A percentile compares a stretch with the other conserved stretches of the same genome.
Evolutionary conservation across 2,113 vertebrate genomes (phyloP).

Genomic region (Hemiscyllium ocellatum): DNA sequence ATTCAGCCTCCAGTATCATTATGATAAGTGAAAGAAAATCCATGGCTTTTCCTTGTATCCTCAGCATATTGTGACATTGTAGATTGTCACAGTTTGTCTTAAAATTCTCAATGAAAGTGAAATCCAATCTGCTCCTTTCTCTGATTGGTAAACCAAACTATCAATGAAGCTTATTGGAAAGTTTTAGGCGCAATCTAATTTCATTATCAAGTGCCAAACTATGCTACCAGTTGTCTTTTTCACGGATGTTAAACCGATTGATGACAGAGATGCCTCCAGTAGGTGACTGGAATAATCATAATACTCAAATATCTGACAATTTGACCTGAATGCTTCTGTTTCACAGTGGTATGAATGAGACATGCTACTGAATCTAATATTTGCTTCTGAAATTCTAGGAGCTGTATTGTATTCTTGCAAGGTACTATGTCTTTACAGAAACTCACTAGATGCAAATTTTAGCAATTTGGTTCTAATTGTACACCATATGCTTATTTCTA

Average conservation of each 20-base stretch:
- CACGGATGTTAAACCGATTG: background rate
- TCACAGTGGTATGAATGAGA: background rate
- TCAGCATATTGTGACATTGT: background rate
- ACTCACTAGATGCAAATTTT: background rate
- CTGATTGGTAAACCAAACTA: background rate
- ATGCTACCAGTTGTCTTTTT: background rate
- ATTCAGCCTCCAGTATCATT: background rate
- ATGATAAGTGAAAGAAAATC: background rate
- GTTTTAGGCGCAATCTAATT: background rate
- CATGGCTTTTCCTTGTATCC: background rate
- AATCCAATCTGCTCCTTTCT: background rate
- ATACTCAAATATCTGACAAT: background rate
- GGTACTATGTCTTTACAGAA: background rate
- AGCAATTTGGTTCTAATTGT: background rate
- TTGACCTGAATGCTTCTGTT: background rate
- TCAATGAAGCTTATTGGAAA: too few relatives aligned
- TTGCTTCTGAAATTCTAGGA: background rate
- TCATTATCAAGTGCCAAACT: background rate
- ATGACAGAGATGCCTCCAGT: background rate
- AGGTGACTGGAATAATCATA: background rate
- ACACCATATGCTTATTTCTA: background rate
- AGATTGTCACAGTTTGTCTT: background rate
- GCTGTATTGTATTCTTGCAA: background rate
- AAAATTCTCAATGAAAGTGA: background rate
- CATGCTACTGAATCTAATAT: background rate